Percentiles rank a stretch among this genome's conserved stretches.
Evolutionary conservation across 2,888 invertebrate species (phyloP).

Genomic region (Heliconius ismenius): DNA sequence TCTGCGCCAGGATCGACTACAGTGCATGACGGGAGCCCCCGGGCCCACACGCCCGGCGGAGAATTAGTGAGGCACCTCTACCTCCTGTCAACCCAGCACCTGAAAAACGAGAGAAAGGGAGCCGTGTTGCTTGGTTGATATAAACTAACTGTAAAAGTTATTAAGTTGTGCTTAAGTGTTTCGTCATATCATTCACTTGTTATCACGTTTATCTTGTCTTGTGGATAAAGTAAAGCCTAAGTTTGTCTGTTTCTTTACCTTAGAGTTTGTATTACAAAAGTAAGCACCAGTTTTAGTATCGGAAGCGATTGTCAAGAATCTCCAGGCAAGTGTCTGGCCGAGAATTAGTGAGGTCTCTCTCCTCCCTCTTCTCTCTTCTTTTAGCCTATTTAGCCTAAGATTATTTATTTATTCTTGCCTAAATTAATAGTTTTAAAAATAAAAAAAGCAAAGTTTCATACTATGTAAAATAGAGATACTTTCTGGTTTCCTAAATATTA

Average conservation of each 20-base stretch:
- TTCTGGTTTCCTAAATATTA: too few species aligned
- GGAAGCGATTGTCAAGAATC: conserved; percentile 72
- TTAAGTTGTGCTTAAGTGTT: background rate
- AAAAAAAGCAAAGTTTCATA: too few species aligned
- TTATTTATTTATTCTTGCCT: too few species aligned
- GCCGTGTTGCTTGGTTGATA: conserved; percentile 83
- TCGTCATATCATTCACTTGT: conserved; percentile 11
- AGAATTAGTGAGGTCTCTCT: conserved; percentile 67
- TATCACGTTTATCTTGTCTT: background rate
- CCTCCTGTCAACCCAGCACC: conserved; percentile 58
- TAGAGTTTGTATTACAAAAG: too few species aligned
- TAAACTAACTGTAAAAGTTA: conserved; percentile 54
- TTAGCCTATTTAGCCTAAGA: too few species aligned
- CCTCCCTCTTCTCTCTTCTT: conserved; percentile 44
- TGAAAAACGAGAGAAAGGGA: conserved; percentile 72
- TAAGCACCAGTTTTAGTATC: background rate
- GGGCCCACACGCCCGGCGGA: conserved; percentile 67
- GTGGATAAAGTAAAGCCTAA: background rate
- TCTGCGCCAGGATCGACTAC: conserved; percentile 81
- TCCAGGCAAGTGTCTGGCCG: conserved; percentile 50
- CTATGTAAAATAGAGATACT: too few species aligned
- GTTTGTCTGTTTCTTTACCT: too few species aligned
- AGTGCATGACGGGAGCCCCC: conserved; percentile 72
- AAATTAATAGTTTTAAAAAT: too few species aligned
- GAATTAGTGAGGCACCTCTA: conserved; percentile 67